A percentile compares a stretch with the other conserved stretches of the same genome.
Conservation (phyloP, 2,113 vertebrate genomes). For the Panthera uncia region DNA sequence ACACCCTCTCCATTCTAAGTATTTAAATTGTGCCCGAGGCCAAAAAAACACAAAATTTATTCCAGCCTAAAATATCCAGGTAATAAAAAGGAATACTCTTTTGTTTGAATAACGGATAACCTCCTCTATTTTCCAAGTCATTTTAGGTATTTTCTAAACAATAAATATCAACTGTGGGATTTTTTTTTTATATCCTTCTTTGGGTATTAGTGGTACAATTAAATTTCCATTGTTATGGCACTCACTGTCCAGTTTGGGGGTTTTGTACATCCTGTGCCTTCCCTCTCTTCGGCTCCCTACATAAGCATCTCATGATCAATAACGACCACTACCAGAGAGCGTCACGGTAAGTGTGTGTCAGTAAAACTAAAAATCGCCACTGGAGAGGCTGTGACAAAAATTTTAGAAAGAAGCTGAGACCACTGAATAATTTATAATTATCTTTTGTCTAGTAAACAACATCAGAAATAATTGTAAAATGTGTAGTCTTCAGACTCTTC, state of each 20-base stretch:
- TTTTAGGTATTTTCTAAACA: not conserved
- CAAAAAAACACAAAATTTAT: not conserved
- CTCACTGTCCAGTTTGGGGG: not conserved
- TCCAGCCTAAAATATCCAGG: not conserved
- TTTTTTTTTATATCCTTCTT: not conserved
- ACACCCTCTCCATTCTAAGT: not conserved
- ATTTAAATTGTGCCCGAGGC: not conserved
- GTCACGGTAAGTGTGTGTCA: slow-evolving; percentile 14
- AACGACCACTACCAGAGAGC: slow-evolving; percentile 36
- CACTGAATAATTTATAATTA: not conserved
- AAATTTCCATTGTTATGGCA: not conserved
- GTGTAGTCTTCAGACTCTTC: not conserved
- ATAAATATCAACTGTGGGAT: not conserved
- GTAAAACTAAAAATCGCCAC: not conserved
- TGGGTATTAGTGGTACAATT: not conserved
- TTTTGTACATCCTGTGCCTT: not conserved
- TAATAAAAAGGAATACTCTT: not conserved
- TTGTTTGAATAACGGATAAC: not conserved
- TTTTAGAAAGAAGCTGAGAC: not conserved
- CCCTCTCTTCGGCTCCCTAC: not conserved
- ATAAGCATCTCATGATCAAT: not conserved
- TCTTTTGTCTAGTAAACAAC: not conserved
- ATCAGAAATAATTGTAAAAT: not conserved
- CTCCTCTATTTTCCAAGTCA: not conserved
- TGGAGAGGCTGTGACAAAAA: not conserved